phyloP scores from a whole-genome alignment of 1,140 invertebrate species.

The Drosophila bifasciata region DNA sequence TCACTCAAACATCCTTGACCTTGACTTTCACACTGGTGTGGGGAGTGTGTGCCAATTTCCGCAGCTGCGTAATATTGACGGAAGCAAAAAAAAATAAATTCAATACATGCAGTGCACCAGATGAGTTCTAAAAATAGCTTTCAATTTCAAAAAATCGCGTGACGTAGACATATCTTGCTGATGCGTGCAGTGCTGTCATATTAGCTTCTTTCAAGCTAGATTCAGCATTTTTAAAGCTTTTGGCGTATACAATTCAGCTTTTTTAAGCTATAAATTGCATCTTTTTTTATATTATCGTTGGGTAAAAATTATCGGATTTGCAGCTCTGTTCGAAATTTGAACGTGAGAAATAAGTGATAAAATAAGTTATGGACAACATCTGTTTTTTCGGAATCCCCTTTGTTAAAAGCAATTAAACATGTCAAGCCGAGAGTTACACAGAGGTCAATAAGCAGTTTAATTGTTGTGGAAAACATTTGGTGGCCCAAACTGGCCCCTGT shows the following conservation, averaged over 20 bases:
- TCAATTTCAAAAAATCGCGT: conserved; percentile 46
- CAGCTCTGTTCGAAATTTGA: no score
- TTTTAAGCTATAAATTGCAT: no score
- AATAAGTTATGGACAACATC: no score
- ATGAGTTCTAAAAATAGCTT: conserved; percentile 54
- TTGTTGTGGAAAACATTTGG: no score
- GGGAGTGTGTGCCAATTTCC: conserved; percentile 67
- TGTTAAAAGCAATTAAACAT: neutral
- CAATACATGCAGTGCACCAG: conserved; percentile 19
- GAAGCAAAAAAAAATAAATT: conserved; percentile 51
- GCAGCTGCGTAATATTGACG: conserved; percentile 62
- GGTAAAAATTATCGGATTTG: no score
- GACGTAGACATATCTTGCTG: conserved; percentile 29
- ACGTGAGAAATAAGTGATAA: no score
- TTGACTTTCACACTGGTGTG: conserved; percentile 58
- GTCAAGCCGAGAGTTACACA: conserved; percentile 36
- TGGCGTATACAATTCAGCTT: no score
- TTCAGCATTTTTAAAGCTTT: no score
- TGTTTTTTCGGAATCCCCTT: no score
- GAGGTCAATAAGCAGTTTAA: neutral
- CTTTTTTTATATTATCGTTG: no score
- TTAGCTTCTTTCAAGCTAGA: no score
- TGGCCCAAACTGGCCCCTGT: neutral
- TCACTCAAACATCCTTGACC: conserved; percentile 44
- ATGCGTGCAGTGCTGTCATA: neutral